Conservation (phyloP, 2,797 vertebrate genomes). For the Lutjanus argentimaculatus region DNA sequence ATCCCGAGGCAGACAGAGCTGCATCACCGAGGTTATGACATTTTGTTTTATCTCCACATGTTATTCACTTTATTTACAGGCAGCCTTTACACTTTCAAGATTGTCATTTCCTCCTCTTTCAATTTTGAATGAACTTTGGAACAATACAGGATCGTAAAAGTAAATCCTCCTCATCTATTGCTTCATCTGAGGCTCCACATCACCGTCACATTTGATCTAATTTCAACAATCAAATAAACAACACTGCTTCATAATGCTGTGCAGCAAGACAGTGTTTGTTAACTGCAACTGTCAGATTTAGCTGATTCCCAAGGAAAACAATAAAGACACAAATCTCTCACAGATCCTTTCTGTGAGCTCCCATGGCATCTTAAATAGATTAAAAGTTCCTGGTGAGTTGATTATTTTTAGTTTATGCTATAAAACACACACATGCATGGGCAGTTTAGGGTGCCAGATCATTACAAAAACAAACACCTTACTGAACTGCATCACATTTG, state of each 20-base stretch:
- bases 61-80: constrained; percentile 14
- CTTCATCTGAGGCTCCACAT: constrained; percentile 24
- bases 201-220: constrained; percentile 25
- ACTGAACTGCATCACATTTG: not conserved
- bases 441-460: not conserved
- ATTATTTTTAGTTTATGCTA: constrained; percentile 19
- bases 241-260: constrained; percentile 13
- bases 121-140: constrained; percentile 61
- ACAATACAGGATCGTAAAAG: constrained; percentile 43
- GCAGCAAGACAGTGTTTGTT: not conserved
- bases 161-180: constrained; percentile 13
- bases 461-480: not conserved
- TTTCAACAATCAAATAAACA: constrained; percentile 25
- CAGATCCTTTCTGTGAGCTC: constrained; percentile 1
- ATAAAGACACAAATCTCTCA: constrained; percentile 19
- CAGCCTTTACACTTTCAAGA: not conserved
- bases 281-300: constrained; percentile 4
- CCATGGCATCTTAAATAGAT: constrained; percentile 19
- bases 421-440: not conserved
- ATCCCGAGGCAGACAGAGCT: not conserved
- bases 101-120: not conserved
- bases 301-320: constrained; percentile 28
- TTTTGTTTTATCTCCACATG: constrained; percentile 4
- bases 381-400: not conserved
- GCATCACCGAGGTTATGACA: constrained; percentile 11